These are phyloP conservation scores for Eurystomus gularis DNA, from an alignment of 2,113 vertebrate genomes.

Conservation along the genomic window DNA sequence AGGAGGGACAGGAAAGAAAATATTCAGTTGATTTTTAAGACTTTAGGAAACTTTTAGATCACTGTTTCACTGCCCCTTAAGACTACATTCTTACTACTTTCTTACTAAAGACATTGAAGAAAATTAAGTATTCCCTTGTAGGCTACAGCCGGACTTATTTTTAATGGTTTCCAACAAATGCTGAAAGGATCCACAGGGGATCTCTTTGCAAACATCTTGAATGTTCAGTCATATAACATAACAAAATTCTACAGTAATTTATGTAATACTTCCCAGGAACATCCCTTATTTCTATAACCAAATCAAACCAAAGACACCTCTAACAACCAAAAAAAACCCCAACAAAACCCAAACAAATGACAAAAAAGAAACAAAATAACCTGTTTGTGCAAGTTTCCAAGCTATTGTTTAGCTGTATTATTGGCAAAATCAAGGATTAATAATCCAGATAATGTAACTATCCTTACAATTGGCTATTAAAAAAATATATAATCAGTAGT, in stretches of 20 bases:
- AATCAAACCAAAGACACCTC: fast-evolving
- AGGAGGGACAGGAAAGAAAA: not conserved
- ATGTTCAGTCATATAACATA: not conserved
- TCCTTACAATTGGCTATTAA: not conserved
- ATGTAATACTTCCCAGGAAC: not conserved
- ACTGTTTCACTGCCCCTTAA: not conserved
- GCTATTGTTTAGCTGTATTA: not conserved
- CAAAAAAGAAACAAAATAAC: not conserved
- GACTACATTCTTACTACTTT: not conserved
- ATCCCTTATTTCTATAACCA: not conserved
- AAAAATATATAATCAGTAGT: not conserved
- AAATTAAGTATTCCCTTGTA: not conserved
- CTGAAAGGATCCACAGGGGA: not conserved
- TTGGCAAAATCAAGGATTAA: not conserved
- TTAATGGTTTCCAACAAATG: not conserved
- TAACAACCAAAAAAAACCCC: not conserved
- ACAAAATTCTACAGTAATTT: not conserved
- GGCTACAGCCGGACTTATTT: not conserved
- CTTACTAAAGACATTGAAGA: not conserved
- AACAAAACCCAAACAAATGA: not conserved
- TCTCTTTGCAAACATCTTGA: not conserved
- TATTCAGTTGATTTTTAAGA: not conserved
- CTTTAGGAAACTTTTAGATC: not conserved
- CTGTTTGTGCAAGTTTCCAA: not conserved
- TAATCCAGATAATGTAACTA: not conserved